These are phyloP conservation scores for Neocrepidodera transversa DNA, from an alignment of 2,888 invertebrate genomes.

Conservation along the genomic window DNA sequence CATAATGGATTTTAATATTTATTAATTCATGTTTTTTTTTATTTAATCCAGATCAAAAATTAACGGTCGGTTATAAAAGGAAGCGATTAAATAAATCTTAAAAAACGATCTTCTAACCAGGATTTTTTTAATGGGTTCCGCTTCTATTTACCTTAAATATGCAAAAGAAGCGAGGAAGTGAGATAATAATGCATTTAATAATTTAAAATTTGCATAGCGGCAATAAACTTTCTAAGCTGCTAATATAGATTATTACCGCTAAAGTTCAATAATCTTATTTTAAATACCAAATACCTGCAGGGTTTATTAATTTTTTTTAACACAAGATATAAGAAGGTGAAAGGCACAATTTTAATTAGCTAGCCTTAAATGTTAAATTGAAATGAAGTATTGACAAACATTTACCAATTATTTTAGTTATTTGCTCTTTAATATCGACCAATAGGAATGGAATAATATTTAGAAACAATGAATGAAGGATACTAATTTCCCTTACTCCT, in stretches of 20 bases:
- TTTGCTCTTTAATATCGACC: too few relatives aligned
- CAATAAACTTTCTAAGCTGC: constrained; percentile 18
- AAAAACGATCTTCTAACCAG: constrained; percentile 10
- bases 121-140: constrained; percentile 9
- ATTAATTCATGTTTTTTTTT: too few relatives aligned
- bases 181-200: constrained; percentile 19
- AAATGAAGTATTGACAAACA: too few relatives aligned
- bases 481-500: too few relatives aligned
- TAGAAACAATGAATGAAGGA: too few relatives aligned
- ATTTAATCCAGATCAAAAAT: too few relatives aligned
- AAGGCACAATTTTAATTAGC: constrained; percentile 3
- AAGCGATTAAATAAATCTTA: constrained; percentile 9
- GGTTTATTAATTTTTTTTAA: neutral
- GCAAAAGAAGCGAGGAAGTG: constrained; percentile 20
- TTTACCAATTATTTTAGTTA: too few relatives aligned
- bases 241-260: constrained; percentile 8
- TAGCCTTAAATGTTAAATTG: constrained; percentile 1
- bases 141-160: constrained; percentile 14
- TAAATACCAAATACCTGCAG: neutral
- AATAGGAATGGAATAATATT: too few relatives aligned
- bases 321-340: neutral
- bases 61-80: too few relatives aligned
- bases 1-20: too few relatives aligned
- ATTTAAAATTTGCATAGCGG: constrained; percentile 11
- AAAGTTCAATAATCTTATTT: constrained; percentile 16